These are phyloP conservation scores for Tetramorium simillimum DNA, from an alignment of 1,140 invertebrate species.

Conservation along the genomic window DNA sequence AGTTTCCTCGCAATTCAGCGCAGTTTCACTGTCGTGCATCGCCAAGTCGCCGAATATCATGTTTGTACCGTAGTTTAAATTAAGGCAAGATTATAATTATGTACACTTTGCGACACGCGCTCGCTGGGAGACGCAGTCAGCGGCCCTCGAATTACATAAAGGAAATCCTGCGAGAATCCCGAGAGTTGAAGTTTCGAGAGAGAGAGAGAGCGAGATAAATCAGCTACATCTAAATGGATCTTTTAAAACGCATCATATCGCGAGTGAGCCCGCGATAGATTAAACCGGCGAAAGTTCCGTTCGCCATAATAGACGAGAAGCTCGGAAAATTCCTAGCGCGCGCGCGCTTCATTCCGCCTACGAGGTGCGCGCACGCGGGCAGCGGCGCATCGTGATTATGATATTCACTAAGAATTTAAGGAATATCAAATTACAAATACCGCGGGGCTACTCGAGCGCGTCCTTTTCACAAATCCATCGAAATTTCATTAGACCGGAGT, in stretches of 20 bases:
- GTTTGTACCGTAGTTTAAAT: slow-evolving; percentile 15
- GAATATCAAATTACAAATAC: slow-evolving; percentile 44
- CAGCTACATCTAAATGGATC: neutral
- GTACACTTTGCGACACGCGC: neutral
- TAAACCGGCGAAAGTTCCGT: slow-evolving; percentile 45
- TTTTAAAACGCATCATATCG: slow-evolving; percentile 30
- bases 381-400: slow-evolving; percentile 38
- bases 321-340: slow-evolving; percentile 12
- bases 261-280: neutral
- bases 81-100: slow-evolving; percentile 18
- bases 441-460: neutral
- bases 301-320: neutral
- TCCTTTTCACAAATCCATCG: slow-evolving; percentile 61
- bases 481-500: slow-evolving; percentile 69
- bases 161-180: neutral
- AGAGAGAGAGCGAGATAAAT: neutral
- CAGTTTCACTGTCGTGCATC: neutral
- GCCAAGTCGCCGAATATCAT: slow-evolving; percentile 11
- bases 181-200: neutral
- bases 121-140: neutral
- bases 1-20: neutral
- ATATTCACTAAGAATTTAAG: slow-evolving; percentile 45
- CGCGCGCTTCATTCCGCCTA: neutral
- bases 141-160: neutral
- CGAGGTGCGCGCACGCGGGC: neutral